These are phyloP conservation scores for Tuberolachnus salignus DNA, from an alignment of 2,888 invertebrate species.

Conservation along the genomic window DNA sequence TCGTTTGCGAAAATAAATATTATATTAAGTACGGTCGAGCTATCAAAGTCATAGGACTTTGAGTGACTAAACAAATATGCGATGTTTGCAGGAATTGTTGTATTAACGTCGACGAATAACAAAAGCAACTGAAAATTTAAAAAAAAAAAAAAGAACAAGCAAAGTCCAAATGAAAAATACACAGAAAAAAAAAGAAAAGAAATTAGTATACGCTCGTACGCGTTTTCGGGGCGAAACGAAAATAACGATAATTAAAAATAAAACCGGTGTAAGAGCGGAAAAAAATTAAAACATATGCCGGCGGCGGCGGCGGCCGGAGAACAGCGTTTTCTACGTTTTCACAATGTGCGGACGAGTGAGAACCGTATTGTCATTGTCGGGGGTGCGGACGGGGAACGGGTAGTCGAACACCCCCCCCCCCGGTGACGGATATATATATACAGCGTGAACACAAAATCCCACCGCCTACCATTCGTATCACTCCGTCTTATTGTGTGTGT, in stretches of 20 bases:
- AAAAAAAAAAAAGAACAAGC: background rate
- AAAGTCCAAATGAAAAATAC: background rate
- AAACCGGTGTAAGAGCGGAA: background rate
- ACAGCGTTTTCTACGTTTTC: constrained; percentile 18
- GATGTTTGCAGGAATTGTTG: background rate
- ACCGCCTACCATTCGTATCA: too few species aligned
- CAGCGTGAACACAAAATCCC: too few species aligned
- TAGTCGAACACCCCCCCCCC: constrained; percentile 24
- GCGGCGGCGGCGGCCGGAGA: background rate
- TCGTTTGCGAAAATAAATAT: background rate
- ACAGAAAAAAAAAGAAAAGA: background rate
- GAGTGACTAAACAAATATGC: too few species aligned
- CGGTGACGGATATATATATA: too few species aligned
- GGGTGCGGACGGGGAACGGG: background rate
- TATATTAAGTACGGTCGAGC: too few species aligned
- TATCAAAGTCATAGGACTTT: too few species aligned
- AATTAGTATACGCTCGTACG: background rate
- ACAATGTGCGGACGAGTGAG: background rate
- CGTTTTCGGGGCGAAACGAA: background rate
- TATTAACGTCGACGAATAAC: too few species aligned
- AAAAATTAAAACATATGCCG: constrained; percentile 32
- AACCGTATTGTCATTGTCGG: constrained; percentile 19
- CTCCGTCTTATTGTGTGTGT: too few species aligned
- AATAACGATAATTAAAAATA: background rate
- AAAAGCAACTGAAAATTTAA: background rate